Percentiles rank a stretch among this genome's conserved stretches.
Conservation (phyloP, 2,888 invertebrate genomes). For the Alentia gelatinosa region DNA sequence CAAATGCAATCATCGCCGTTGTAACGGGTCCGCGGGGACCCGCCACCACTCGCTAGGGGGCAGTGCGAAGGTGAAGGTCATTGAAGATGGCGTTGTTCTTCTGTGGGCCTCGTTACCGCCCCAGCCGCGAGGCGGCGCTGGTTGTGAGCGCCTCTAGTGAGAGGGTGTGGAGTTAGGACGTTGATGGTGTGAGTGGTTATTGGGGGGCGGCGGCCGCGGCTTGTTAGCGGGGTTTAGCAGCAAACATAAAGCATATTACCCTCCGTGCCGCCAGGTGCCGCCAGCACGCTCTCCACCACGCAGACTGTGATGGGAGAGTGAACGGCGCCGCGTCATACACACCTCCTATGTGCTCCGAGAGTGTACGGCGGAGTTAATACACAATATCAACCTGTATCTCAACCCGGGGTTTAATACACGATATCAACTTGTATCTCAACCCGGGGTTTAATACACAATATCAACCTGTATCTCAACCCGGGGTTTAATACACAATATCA, state of each 20-base stretch:
- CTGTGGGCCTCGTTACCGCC: background rate
- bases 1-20: background rate
- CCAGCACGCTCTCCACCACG: no score
- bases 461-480: no score
- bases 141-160: background rate
- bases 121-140: background rate
- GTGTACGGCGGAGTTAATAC: no score
- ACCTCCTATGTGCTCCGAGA: no score
- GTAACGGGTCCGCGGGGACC: background rate
- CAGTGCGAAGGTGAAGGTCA: background rate
- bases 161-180: background rate
- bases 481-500: no score
- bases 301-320: no score
- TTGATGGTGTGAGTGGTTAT: background rate
- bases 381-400: no score
- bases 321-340: no score
- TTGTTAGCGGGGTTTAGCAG: background rate
- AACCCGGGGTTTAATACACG: no score
- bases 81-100: slow-evolving; percentile 2
- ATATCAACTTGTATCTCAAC: no score
- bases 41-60: background rate
- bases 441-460: no score
- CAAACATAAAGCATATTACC: background rate
- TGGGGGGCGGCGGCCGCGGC: background rate
- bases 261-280: background rate